Conservation (phyloP, 2,888 invertebrate species). For the Craniophora ligustri region DNA sequence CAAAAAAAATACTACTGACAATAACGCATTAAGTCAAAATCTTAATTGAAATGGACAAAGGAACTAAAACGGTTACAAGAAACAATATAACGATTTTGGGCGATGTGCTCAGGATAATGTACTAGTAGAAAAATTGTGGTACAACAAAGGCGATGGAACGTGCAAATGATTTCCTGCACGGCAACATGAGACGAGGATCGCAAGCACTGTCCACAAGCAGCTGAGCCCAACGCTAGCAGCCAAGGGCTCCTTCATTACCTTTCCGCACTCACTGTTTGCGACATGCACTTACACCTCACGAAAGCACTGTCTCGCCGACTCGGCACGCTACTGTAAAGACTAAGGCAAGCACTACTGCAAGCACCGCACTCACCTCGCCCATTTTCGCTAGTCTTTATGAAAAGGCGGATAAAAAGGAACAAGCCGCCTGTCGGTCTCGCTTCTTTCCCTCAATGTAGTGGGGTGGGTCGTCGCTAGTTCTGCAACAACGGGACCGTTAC, state of each 20-base stretch:
- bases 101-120: constrained; percentile 56
- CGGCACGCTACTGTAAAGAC: constrained; percentile 74
- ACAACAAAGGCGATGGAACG: constrained; percentile 73
- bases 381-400: constrained; percentile 87
- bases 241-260: constrained; percentile 60
- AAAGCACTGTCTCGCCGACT: constrained; percentile 74
- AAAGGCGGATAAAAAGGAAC: constrained; percentile 84
- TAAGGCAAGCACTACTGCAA: constrained; percentile 84
- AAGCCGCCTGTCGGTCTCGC: constrained; percentile 85
- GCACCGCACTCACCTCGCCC: constrained; percentile 88
- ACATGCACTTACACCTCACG: constrained; percentile 83
- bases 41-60: constrained; percentile 38
- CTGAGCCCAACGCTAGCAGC: constrained; percentile 48
- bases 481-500: constrained; percentile 87
- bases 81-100: constrained; percentile 30
- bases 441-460: constrained; percentile 83
- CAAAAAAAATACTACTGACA: constrained; percentile 21
- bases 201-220: constrained; percentile 72
- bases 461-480: constrained; percentile 86
- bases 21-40: constrained; percentile 18
- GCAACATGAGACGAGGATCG: constrained; percentile 57
- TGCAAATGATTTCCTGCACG: constrained; percentile 67
- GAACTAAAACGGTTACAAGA: constrained; percentile 31
- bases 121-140: constrained; percentile 43
- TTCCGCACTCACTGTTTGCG: constrained; percentile 76